Percentiles rank a stretch among this genome's conserved stretches.
phyloP scores from a whole-genome alignment of 2,797 vertebrate species.

The Lacerta viridis region DNA sequence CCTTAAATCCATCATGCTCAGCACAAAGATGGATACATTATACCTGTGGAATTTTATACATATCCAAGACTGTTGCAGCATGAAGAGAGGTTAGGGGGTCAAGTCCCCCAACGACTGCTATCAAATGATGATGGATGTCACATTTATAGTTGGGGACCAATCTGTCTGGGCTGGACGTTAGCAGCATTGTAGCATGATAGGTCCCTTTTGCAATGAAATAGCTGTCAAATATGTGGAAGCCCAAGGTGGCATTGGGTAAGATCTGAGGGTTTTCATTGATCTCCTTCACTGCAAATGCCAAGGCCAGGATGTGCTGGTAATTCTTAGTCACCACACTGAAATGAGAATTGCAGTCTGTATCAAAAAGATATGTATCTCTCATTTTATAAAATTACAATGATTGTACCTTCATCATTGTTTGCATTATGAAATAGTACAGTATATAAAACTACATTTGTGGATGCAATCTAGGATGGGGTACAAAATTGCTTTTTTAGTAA shows the following conservation, averaged over 20 bases:
- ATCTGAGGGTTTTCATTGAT: background rate
- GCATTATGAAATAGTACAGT: no score
- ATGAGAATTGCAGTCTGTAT: background rate
- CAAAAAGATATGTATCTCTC: no score
- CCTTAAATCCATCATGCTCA: no score
- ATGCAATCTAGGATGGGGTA: no score
- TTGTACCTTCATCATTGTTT: no score
- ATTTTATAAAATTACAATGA: no score
- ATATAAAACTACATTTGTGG: no score
- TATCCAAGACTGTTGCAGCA: background rate
- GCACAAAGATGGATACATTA: background rate
- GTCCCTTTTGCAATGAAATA: constrained; percentile 1
- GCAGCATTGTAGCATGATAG: background rate
- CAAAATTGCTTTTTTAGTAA: no score
- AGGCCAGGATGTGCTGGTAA: background rate
- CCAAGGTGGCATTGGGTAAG: background rate
- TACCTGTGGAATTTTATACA: constrained; percentile 7
- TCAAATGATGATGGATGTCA: background rate
- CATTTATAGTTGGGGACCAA: background rate
- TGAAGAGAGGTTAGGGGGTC: background rate
- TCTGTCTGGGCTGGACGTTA: background rate
- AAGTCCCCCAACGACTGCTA: background rate
- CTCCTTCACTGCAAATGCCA: background rate
- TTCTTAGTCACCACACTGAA: background rate
- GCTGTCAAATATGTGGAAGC: background rate